These are phyloP conservation scores for Enteromius fasciolatus DNA, from an alignment of 2,797 vertebrate species.

Conservation along the genomic window DNA sequence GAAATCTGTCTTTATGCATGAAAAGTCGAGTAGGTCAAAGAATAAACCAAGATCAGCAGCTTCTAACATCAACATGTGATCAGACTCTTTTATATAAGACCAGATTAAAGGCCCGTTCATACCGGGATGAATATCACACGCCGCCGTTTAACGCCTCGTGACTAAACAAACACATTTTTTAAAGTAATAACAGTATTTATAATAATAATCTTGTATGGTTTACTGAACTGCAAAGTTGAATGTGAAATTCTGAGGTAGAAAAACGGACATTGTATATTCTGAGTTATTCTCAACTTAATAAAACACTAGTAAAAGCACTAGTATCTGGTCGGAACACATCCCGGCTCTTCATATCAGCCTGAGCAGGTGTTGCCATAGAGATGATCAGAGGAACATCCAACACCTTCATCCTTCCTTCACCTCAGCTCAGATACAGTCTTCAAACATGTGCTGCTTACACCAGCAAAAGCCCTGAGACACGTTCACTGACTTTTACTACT, in stretches of 20 bases:
- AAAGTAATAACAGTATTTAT: no score
- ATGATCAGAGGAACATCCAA: constrained; percentile 26
- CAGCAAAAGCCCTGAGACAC: not conserved
- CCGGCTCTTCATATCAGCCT: not conserved
- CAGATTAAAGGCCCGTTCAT: not conserved
- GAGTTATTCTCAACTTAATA: not conserved
- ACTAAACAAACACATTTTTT: no score
- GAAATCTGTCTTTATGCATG: not conserved
- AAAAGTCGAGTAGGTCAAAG: not conserved
- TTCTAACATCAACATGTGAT: not conserved
- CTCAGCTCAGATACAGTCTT: not conserved
- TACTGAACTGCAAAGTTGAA: not conserved
- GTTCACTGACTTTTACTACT: not conserved
- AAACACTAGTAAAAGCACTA: no score
- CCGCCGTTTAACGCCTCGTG: no score
- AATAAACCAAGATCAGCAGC: not conserved
- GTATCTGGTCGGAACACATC: not conserved
- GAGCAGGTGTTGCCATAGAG: constrained; percentile 36
- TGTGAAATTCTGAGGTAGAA: not conserved
- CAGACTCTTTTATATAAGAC: no score
- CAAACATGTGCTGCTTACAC: not conserved
- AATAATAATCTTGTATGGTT: not conserved
- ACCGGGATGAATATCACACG: no score
- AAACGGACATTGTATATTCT: not conserved
- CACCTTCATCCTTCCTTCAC: not conserved